phyloP scores from a whole-genome alignment of 2,113 vertebrate genomes.

The Rousettus leschenaultii region DNA sequence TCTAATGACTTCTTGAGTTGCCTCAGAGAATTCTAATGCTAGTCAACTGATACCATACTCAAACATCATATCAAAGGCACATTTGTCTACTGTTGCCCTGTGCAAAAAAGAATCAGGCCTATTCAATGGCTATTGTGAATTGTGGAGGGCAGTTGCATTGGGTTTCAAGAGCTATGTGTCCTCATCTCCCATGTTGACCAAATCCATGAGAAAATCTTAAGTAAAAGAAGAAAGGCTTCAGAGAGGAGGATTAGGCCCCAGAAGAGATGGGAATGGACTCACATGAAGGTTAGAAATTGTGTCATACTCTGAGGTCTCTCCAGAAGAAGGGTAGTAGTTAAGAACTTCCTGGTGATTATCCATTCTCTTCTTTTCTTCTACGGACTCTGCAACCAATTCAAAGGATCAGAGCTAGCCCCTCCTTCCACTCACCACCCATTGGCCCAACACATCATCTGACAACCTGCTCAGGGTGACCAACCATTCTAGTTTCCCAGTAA shows the following conservation, averaged over 20 bases:
- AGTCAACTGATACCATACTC: neutral
- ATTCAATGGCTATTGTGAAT: neutral
- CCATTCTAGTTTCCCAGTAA: neutral
- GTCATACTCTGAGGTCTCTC: conserved; percentile 8
- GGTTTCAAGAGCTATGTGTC: neutral
- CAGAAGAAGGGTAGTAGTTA: neutral
- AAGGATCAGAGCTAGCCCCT: neutral
- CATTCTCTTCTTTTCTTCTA: neutral
- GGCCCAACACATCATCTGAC: neutral
- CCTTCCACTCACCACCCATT: neutral
- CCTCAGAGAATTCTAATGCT: neutral
- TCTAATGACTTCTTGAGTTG: neutral
- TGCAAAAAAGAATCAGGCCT: neutral
- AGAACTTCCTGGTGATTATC: neutral
- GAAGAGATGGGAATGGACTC: conserved; percentile 26
- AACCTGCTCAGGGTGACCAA: neutral
- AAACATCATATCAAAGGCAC: neutral
- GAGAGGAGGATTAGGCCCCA: neutral
- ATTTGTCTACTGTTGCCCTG: neutral
- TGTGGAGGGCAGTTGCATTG: no score
- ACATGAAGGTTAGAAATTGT: neutral
- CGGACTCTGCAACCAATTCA: conserved; percentile 36
- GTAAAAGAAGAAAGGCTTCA: neutral
- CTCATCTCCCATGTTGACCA: neutral
- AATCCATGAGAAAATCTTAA: neutral